A percentile compares a stretch with the other conserved stretches of the same genome.
Evolutionary conservation across 2,797 vertebrate genomes (phyloP).

Genomic region (Acrocephalus scirpaceus): DNA sequence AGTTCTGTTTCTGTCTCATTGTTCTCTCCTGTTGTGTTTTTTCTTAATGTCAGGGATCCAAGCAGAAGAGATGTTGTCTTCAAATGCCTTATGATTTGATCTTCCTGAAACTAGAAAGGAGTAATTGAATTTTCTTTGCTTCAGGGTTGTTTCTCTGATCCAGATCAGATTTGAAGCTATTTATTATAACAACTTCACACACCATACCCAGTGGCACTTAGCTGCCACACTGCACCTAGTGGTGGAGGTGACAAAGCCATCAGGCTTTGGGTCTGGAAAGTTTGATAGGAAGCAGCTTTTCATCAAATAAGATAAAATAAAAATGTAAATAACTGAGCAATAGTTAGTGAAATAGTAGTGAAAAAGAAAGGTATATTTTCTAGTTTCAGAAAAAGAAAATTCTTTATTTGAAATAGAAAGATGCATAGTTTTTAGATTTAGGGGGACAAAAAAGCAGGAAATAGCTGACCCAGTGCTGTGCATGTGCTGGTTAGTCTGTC

Average conservation of each 20-base stretch:
- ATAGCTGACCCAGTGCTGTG: background rate
- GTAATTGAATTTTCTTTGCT: background rate
- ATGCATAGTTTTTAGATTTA: background rate
- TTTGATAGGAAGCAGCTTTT: background rate
- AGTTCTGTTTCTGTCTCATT: background rate
- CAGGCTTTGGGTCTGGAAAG: background rate
- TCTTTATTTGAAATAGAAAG: background rate
- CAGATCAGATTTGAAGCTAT: background rate
- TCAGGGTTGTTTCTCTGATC: background rate
- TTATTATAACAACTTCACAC: background rate
- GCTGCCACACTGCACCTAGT: background rate
- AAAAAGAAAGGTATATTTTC: background rate
- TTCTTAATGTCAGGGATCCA: background rate
- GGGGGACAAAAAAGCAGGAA: background rate
- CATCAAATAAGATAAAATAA: background rate
- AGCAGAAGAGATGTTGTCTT: background rate
- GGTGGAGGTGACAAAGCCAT: background rate
- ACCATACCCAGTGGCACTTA: background rate
- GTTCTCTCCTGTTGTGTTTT: background rate
- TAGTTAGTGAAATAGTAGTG: background rate
- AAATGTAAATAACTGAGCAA: background rate
- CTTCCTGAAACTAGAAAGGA: background rate
- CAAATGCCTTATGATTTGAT: background rate
- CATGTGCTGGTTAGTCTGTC: fast-evolving
- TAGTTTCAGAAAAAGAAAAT: background rate